Conservation (phyloP, 2,113 vertebrate species). For the Laticauda colubrina region DNA sequence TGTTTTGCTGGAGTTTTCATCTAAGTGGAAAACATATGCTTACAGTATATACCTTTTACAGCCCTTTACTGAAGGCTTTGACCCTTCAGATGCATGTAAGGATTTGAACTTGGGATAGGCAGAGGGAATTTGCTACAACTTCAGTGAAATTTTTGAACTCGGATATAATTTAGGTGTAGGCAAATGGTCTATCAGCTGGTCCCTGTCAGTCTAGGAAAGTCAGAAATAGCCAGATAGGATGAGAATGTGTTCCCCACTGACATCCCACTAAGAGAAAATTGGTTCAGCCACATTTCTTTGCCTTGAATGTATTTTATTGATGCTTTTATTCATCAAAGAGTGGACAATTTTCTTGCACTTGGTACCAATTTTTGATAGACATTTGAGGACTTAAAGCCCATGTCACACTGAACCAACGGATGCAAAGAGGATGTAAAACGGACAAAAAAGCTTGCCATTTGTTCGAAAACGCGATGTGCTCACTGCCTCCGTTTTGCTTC, state of each 20-base stretch:
- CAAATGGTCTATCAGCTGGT: not conserved
- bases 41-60: not conserved
- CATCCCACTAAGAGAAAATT: not conserved
- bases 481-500: too few species aligned
- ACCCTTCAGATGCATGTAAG: not conserved
- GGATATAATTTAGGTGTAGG: not conserved
- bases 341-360: not conserved
- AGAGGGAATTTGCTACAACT: not conserved
- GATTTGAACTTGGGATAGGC: not conserved
- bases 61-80: not conserved
- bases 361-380: not conserved
- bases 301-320: not conserved
- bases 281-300: not conserved
- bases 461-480: too few species aligned
- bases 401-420: too few species aligned
- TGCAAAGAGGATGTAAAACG: too few species aligned
- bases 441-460: too few species aligned
- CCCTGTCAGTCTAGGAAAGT: not conserved
- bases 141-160: not conserved
- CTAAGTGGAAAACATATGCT: not conserved
- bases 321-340: not conserved
- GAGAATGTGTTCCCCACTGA: not conserved
- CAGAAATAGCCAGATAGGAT: not conserved
- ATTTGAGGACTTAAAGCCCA: not conserved
- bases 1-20: not conserved